phyloP scores from a whole-genome alignment of 2,113 vertebrate genomes.

The Ceratotherium simum region DNA sequence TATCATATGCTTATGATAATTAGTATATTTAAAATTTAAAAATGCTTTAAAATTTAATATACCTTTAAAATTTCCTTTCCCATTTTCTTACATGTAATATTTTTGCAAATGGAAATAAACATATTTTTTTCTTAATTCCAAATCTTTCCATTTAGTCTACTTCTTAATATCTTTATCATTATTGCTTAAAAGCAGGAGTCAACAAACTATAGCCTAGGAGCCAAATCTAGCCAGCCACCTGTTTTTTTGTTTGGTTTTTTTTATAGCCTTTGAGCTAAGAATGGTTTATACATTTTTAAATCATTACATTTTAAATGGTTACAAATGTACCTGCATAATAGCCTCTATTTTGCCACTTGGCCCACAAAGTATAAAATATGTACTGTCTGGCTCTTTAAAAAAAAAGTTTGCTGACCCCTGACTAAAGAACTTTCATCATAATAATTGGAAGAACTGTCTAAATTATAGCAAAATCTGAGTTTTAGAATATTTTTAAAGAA shows the following conservation, averaged over 20 bases:
- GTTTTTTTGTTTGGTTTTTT: neutral
- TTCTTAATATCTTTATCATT: neutral
- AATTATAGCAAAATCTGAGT: conserved; percentile 38
- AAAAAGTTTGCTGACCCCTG: neutral
- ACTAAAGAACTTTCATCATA: neutral
- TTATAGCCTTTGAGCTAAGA: neutral
- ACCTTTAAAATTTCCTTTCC: conserved; percentile 19
- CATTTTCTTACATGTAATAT: neutral
- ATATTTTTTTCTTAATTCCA: neutral
- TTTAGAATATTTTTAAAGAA: neutral
- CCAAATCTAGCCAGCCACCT: neutral
- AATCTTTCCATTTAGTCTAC: neutral
- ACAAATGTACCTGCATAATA: neutral
- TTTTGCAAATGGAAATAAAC: conserved; percentile 14
- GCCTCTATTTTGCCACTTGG: neutral
- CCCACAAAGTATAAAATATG: neutral
- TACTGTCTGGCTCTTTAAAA: neutral
- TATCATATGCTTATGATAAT: neutral
- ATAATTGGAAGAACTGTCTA: neutral
- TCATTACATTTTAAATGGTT: conserved; percentile 49
- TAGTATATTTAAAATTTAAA: neutral
- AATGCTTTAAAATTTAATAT: neutral
- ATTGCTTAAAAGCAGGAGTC: neutral
- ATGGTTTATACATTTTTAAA: conserved; percentile 5
- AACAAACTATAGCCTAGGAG: neutral